These are phyloP conservation scores for Smittia sp. DNA, from an alignment of 2,888 invertebrate genomes.

Conservation along the genomic window DNA sequence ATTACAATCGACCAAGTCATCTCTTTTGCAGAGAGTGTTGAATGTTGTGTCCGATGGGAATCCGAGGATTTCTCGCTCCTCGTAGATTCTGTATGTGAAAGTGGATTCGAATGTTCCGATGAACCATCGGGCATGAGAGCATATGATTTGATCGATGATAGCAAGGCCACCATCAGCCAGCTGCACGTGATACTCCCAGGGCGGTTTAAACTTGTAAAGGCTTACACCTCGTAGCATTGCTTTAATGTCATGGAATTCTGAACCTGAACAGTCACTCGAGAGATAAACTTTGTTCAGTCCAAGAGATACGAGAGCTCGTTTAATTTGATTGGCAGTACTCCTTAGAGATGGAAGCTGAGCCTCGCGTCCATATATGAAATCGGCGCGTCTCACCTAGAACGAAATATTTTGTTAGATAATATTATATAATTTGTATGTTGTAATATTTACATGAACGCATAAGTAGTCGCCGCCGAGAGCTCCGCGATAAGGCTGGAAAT, in stretches of 20 bases:
- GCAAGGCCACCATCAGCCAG: slow-evolving; percentile 80
- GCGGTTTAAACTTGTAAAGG: slow-evolving; percentile 48
- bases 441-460: slow-evolving; percentile 79
- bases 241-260: slow-evolving; percentile 50
- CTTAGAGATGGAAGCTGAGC: slow-evolving; percentile 75
- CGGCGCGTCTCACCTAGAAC: slow-evolving; percentile 32
- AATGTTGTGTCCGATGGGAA: slow-evolving; percentile 79
- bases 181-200: slow-evolving; percentile 34
- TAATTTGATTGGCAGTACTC: slow-evolving; percentile 73
- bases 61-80: slow-evolving; percentile 93
- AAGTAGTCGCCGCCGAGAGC: slow-evolving; percentile 71
- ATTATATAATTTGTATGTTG: too few species aligned
- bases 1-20: slow-evolving; percentile 62
- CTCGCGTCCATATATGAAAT: slow-evolving; percentile 56
- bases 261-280: slow-evolving; percentile 74
- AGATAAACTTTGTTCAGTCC: slow-evolving; percentile 68
- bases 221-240: slow-evolving; percentile 47
- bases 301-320: slow-evolving; percentile 58
- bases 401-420: too few species aligned
- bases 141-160: slow-evolving; percentile 93
- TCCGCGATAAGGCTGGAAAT: slow-evolving; percentile 53
- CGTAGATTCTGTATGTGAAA: slow-evolving; percentile 94
- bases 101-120: slow-evolving; percentile 94
- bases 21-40: slow-evolving; percentile 65
- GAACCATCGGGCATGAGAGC: slow-evolving; percentile 82